Base-by-base conservation (phyloP, 2,888 invertebrate species). In the Pilophorus perplexus region DNA sequence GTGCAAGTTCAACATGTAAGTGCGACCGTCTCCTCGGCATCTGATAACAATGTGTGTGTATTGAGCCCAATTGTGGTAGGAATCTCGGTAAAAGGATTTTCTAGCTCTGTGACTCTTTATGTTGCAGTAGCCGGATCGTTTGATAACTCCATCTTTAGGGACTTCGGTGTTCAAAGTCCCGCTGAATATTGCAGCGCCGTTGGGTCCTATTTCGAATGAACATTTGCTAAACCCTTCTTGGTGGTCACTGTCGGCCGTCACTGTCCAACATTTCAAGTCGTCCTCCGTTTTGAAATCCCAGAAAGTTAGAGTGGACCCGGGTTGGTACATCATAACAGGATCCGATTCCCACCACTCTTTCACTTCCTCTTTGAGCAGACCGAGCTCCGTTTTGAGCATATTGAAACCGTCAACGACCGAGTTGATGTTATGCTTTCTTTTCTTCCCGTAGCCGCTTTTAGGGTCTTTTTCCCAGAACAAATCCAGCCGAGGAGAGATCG, bases 11-110 rank as follows among this genome's bases (percentile, higher is more conserved):
- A 99, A 76, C 72, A 90, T 79, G 77, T 98, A 99, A 1, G 86
- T 85, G 65, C 99, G 82, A 2, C 99, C 99, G 79, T 99, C 99
- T 0, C 99, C 99, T 71, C 97, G 82, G 1, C 94, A 81, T 77
- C 88, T 84, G 74, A 97, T 75, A 1, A 93, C 84, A 12, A 89
- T 68, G 73, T 83, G 83, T 4, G 90, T 93, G 76, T 91, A 96
- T 2, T 79, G 71, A 1, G 78, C 76, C 93, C 94, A 96, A 74
- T 93, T 83, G 71, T 83, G 85, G 14, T 83, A 83, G 0, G 81
- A 67, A 4, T 84, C 82, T 3, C 93, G 81, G 76, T 85, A 84
- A 75, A 95, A 95, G 0, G 94, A 90, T 85, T 86, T 90, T 86
- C 88, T 80, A 59, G 83, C 80, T 73, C 84, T 80, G 42, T 84